These are phyloP conservation scores for Brachyptera putata DNA, from an alignment of 2,888 invertebrate genomes.

Conservation along the genomic window DNA sequence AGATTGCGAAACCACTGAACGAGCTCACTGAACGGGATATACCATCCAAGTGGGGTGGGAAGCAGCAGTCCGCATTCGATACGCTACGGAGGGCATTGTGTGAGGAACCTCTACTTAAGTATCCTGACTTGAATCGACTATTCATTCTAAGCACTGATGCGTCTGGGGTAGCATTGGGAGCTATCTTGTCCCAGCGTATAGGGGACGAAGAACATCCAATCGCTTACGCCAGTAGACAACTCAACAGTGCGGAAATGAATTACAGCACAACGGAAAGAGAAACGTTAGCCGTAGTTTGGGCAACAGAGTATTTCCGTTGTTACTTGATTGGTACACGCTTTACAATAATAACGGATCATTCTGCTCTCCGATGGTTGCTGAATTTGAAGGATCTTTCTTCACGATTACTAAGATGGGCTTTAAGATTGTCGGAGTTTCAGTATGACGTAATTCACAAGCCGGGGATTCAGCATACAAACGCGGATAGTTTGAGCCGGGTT, in stretches of 20 bases:
- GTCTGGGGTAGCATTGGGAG: constrained; percentile 34
- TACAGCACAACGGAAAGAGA: constrained; percentile 32
- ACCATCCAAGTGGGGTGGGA: constrained; percentile 30
- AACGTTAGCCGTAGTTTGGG: no score
- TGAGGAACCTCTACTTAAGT: constrained; percentile 32
- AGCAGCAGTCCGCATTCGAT: constrained; percentile 31
- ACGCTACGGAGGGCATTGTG: constrained; percentile 30
- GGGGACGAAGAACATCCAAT: constrained; percentile 31
- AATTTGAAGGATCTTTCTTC: constrained; percentile 29
- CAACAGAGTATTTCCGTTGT: constrained; percentile 29
- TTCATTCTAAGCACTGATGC: constrained; percentile 37
- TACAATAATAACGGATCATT: constrained; percentile 34
- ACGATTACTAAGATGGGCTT: constrained; percentile 23
- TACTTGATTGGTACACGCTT: constrained; percentile 40
- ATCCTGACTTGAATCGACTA: constrained; percentile 33
- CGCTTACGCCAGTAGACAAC: constrained; percentile 31
- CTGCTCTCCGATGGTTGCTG: constrained; percentile 34
- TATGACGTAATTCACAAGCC: constrained; percentile 23
- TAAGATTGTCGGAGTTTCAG: constrained; percentile 23
- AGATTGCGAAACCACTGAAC: constrained; percentile 36
- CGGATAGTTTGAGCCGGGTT: constrained; percentile 18
- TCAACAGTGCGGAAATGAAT: constrained; percentile 32
- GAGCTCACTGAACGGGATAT: constrained; percentile 34
- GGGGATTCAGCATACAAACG: constrained; percentile 11
- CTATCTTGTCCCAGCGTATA: constrained; percentile 34